These are phyloP conservation scores for Lophotis ruficrista DNA, from an alignment of 2,113 vertebrate species.

Conservation along the genomic window DNA sequence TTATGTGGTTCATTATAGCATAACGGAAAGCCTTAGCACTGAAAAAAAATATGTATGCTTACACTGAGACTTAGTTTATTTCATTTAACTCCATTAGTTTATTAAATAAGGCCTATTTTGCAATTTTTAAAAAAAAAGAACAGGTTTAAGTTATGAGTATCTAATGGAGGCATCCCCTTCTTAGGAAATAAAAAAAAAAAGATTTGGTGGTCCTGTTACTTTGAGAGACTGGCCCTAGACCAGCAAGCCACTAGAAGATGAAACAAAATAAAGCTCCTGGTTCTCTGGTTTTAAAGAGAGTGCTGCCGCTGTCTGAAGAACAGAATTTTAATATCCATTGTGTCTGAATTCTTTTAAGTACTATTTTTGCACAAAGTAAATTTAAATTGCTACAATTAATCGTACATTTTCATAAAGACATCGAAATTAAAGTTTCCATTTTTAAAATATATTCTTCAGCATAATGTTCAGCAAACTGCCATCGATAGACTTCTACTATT, in stretches of 20 bases:
- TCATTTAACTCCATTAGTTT: background rate
- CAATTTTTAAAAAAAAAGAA: background rate
- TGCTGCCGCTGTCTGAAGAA: background rate
- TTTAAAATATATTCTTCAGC: background rate
- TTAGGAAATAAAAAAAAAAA: background rate
- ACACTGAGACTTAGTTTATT: background rate
- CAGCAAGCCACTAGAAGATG: background rate
- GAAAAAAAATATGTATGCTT: background rate
- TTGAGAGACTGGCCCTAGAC: too few species aligned
- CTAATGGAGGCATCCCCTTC: accelerated
- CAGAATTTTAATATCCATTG: background rate
- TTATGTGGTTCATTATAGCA: background rate
- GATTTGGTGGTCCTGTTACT: background rate
- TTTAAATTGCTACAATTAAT: background rate
- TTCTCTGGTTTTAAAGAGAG: background rate
- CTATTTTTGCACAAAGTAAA: background rate
- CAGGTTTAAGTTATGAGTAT: background rate
- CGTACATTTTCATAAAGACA: background rate
- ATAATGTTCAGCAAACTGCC: background rate
- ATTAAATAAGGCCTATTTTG: background rate
- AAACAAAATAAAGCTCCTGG: background rate
- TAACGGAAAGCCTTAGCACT: background rate
- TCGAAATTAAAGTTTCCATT: background rate
- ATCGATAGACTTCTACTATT: background rate
- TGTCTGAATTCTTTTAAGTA: background rate